A percentile compares a stretch with the other conserved stretches of the same genome.
Evolutionary conservation across 2,113 vertebrate genomes (phyloP).

Genomic region (Tetrao urogallus): DNA sequence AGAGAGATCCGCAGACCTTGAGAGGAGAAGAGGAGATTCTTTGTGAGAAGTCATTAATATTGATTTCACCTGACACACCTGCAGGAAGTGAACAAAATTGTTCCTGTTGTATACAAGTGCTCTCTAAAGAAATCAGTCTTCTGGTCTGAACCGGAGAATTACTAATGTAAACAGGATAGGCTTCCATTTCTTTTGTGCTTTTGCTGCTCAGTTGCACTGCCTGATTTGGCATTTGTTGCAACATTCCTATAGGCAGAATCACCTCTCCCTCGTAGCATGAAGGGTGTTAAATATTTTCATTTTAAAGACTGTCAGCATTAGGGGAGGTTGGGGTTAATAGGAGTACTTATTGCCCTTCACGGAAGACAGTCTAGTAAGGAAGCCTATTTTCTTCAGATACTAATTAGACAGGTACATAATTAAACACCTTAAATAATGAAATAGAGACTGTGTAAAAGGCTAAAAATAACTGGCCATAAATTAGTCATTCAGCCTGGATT

Average conservation of each 20-base stretch:
- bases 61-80: slow-evolving; percentile 5
- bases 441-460: slow-evolving; percentile 58
- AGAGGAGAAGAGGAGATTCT: neutral
- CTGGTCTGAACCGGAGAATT: neutral
- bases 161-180: neutral
- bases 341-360: neutral
- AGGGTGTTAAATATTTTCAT: neutral
- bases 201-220: neutral
- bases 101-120: neutral
- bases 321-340: neutral
- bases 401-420: slow-evolving; percentile 77
- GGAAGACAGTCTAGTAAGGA: slow-evolving; percentile 52
- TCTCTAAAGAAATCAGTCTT: neutral
- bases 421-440: slow-evolving; percentile 75
- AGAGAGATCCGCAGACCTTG: neutral
- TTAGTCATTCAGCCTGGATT: slow-evolving; percentile 77
- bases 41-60: slow-evolving; percentile 27
- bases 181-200: neutral
- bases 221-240: neutral
- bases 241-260: neutral
- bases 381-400: slow-evolving; percentile 69
- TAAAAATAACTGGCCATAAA: slow-evolving; percentile 78
- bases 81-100: neutral
- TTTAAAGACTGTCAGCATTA: neutral
- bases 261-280: neutral